phyloP scores from a whole-genome alignment of 2,113 vertebrate genomes.

The Laticauda colubrina region DNA sequence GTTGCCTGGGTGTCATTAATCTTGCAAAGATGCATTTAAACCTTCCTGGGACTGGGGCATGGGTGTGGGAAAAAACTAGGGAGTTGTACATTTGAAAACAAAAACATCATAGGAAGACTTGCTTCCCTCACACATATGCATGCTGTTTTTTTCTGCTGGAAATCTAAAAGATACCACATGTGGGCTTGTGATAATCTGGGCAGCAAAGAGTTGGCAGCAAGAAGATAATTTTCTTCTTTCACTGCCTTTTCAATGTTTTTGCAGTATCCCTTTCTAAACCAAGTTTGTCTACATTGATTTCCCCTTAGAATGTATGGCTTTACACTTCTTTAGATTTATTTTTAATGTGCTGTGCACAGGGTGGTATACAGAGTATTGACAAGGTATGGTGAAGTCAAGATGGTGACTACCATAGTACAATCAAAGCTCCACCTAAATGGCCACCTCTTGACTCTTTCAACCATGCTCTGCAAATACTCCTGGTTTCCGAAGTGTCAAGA shows the following conservation, averaged over 20 bases:
- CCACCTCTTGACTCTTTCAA: neutral
- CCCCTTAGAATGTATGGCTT: neutral
- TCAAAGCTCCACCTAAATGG: neutral
- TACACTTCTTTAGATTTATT: neutral
- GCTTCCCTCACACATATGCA: neutral
- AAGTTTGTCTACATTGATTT: neutral
- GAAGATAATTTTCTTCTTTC: neutral
- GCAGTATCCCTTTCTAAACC: neutral
- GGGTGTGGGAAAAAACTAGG: neutral
- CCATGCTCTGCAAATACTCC: neutral
- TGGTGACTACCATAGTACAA: neutral
- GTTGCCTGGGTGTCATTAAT: neutral
- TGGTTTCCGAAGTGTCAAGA: neutral
- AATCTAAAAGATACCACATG: neutral
- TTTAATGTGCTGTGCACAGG: neutral
- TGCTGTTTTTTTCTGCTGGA: neutral
- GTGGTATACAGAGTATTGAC: neutral
- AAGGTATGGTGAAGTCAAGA: neutral
- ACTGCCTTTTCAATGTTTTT: neutral
- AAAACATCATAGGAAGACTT: neutral
- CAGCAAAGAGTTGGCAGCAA: neutral
- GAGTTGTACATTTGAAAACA: neutral
- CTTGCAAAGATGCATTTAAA: neutral
- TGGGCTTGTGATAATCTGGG: neutral
- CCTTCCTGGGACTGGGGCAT: neutral